These are phyloP conservation scores for Spodoptera littoralis DNA, from an alignment of 2,888 invertebrate species.

Conservation along the genomic window DNA sequence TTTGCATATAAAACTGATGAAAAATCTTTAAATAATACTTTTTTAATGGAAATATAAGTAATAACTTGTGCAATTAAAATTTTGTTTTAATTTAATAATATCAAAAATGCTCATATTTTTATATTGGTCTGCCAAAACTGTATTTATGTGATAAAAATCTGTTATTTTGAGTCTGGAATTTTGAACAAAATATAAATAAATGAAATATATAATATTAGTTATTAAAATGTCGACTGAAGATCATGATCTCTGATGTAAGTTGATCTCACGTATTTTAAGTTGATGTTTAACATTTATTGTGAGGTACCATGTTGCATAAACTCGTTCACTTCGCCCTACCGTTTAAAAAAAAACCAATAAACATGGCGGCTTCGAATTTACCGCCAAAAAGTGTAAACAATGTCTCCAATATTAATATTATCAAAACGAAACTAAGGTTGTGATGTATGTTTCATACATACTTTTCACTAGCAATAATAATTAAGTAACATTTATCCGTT, in stretches of 20 bases:
- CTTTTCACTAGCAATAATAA: constrained; percentile 3
- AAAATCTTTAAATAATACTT: constrained; percentile 10
- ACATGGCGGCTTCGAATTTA: neutral
- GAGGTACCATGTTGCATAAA: constrained; percentile 21
- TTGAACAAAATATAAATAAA: constrained; percentile 51
- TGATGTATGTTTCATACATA: constrained; percentile 17
- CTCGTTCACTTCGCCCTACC: constrained; percentile 38
- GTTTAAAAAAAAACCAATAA: neutral
- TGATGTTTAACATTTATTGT: constrained; percentile 61
- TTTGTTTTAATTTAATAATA: constrained; percentile 16
- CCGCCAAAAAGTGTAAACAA: neutral
- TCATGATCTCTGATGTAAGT: constrained; percentile 81
- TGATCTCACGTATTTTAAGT: constrained; percentile 83
- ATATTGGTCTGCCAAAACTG: constrained; percentile 48
- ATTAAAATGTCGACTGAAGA: constrained; percentile 76
- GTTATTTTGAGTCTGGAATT: constrained; percentile 32
- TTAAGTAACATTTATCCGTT: neutral
- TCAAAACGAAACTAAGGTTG: constrained; percentile 29
- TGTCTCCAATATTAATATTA: neutral
- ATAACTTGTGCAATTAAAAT: constrained; percentile 22
- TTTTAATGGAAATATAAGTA: constrained; percentile 24
- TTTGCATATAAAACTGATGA: constrained; percentile 23
- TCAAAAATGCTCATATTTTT: constrained; percentile 51
- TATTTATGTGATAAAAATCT: constrained; percentile 48
- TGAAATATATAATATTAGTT: constrained; percentile 58